These are phyloP conservation scores for Ochropacha duplaris DNA, from an alignment of 2,888 invertebrate species.

Conservation along the genomic window DNA sequence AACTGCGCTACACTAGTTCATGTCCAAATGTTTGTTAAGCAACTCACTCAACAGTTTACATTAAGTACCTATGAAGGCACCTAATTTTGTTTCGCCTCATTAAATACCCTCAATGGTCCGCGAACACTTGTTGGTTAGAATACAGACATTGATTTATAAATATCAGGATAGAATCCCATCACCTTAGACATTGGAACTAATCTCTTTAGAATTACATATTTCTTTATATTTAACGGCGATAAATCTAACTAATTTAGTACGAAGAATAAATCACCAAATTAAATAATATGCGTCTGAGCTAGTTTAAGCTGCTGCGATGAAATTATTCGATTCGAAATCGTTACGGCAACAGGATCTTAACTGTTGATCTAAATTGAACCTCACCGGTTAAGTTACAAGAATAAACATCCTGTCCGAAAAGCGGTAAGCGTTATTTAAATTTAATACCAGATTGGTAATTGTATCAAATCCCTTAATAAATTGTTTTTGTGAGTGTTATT, in stretches of 20 bases:
- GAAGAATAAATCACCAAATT: too few relatives aligned
- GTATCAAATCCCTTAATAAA: constrained; percentile 34
- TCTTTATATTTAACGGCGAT: background rate
- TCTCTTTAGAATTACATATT: background rate
- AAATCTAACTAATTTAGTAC: background rate
- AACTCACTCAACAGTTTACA: constrained; percentile 31
- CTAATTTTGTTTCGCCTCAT: constrained; percentile 54
- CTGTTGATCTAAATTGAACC: background rate
- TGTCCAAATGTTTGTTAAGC: constrained; percentile 39
- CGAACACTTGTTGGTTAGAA: constrained; percentile 53
- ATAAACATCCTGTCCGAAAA: background rate
- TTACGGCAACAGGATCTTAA: background rate
- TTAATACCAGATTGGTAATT: constrained; percentile 14
- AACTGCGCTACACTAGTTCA: constrained; percentile 26
- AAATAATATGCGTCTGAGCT: background rate
- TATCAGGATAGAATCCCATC: background rate
- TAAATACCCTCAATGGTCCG: constrained; percentile 49
- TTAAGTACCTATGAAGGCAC: constrained; percentile 21
- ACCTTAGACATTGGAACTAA: background rate
- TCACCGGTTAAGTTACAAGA: background rate
- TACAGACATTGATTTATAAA: constrained; percentile 59
- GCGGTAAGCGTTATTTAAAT: background rate
- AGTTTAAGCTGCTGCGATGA: background rate
- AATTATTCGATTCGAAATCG: background rate
- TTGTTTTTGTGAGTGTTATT: constrained; percentile 59